Evolutionary conservation across 2,797 vertebrate species (phyloP).

Genomic region (Nyctibius grandis): DNA sequence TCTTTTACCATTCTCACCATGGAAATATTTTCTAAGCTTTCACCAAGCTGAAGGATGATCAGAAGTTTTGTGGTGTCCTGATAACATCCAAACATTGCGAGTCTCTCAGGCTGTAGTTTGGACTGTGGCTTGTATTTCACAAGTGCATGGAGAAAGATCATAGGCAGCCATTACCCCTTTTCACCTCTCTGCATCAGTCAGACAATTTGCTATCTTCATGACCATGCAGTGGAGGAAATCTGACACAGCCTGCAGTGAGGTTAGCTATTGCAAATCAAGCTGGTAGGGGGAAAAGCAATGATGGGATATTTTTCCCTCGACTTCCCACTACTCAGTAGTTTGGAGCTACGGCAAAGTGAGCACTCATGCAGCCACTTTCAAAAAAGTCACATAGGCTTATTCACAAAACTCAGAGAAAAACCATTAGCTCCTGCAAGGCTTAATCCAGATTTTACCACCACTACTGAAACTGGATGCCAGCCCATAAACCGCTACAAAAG

Average conservation of each 20-base stretch:
- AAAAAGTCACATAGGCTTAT: neutral
- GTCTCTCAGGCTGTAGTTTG: neutral
- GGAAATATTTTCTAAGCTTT: neutral
- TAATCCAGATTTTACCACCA: neutral
- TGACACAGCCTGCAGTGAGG: neutral
- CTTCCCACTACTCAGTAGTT: neutral
- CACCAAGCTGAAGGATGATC: neutral
- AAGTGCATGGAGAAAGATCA: neutral
- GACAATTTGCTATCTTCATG: neutral
- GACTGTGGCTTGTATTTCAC: neutral
- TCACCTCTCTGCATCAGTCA: neutral
- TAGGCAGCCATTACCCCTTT: neutral
- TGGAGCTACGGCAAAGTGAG: accelerated
- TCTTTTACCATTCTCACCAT: neutral
- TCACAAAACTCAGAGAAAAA: neutral
- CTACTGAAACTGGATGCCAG: neutral
- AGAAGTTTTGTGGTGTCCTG: neutral
- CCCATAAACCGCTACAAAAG: neutral
- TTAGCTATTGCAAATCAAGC: neutral
- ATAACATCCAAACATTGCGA: neutral
- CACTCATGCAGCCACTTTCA: accelerated
- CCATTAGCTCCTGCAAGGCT: neutral
- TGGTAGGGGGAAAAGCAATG: neutral
- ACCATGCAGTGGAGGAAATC: neutral
- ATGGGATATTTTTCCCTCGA: neutral